Percentiles rank a stretch among this genome's conserved stretches.
phyloP scores from a whole-genome alignment of 1,140 invertebrate genomes.

The Capitella teleta region DNA sequence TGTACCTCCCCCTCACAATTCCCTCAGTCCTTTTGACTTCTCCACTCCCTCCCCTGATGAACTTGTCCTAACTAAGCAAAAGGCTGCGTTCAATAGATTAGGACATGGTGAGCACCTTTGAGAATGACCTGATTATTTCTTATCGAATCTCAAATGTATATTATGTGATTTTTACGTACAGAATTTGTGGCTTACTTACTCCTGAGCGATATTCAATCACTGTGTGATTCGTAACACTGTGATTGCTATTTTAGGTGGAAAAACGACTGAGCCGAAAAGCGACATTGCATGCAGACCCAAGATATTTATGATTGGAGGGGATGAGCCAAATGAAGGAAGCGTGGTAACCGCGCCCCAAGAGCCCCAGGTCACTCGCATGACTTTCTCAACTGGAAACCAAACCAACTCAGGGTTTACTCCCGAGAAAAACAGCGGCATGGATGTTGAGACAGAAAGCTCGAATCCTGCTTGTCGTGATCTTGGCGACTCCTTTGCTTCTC shows the following conservation, averaged over 20 bases:
- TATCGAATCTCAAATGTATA: background rate
- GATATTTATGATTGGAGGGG: no score
- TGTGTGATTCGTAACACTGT: background rate
- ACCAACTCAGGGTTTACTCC: no score
- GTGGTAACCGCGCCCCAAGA: no score
- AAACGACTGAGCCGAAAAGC: background rate
- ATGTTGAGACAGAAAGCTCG: no score
- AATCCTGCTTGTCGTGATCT: no score
- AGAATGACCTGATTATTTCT: background rate
- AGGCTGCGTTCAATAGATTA: constrained; percentile 18
- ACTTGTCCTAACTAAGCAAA: constrained; percentile 38
- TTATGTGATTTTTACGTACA: background rate
- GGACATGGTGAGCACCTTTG: constrained; percentile 6
- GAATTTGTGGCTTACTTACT: no score
- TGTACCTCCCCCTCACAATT: background rate
- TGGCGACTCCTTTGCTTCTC: no score
- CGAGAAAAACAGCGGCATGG: no score
- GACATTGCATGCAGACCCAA: no score
- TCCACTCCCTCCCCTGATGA: constrained; percentile 52
- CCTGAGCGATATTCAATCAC: background rate
- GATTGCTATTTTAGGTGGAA: background rate
- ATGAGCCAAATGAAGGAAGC: no score
- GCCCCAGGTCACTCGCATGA: no score
- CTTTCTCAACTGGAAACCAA: no score
- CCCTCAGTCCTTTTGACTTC: constrained; percentile 46